Conservation (phyloP, 2,888 invertebrate species). For the Calephelis perditalis region DNA sequence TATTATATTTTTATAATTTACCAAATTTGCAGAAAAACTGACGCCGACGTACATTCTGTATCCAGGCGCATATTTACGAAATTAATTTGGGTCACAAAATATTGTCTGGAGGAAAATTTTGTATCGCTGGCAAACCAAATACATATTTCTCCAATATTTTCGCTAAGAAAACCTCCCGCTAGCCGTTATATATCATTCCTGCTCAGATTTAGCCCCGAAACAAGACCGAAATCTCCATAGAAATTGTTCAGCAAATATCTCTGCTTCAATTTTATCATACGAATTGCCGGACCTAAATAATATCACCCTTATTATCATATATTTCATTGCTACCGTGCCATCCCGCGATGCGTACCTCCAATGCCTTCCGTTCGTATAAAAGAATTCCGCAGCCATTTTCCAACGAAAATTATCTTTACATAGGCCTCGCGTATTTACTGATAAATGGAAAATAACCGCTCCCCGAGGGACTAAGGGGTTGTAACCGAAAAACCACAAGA, state of each 20-base stretch:
- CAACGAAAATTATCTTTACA: conserved; percentile 37
- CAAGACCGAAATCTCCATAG: conserved; percentile 75
- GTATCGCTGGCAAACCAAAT: conserved; percentile 29
- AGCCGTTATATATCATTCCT: conserved; percentile 61
- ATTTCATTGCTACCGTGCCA: conserved; percentile 53
- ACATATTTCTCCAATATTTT: conserved; percentile 44
- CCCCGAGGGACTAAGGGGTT: conserved; percentile 46
- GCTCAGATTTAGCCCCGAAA: conserved; percentile 70
- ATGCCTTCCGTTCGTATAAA: conserved; percentile 43
- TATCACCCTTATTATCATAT: conserved; percentile 65
- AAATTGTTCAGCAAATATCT: conserved; percentile 72
- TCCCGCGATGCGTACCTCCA: conserved; percentile 46
- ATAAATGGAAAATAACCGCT: conserved; percentile 45
- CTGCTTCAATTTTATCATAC: conserved; percentile 71
- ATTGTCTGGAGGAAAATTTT: conserved; percentile 24
- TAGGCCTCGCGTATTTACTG: conserved; percentile 32
- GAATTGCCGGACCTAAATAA: conserved; percentile 73
- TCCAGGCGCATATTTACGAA: conserved; percentile 16
- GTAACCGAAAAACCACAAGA: conserved; percentile 70
- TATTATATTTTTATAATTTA: too few species aligned
- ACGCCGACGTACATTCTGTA: background rate
- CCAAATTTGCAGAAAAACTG: background rate
- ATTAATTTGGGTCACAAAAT: conserved; percentile 24
- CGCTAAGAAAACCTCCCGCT: conserved; percentile 46
- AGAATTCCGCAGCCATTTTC: conserved; percentile 37